phyloP scores from a whole-genome alignment of 2,113 vertebrate genomes.

The Megaceryle torquata region DNA sequence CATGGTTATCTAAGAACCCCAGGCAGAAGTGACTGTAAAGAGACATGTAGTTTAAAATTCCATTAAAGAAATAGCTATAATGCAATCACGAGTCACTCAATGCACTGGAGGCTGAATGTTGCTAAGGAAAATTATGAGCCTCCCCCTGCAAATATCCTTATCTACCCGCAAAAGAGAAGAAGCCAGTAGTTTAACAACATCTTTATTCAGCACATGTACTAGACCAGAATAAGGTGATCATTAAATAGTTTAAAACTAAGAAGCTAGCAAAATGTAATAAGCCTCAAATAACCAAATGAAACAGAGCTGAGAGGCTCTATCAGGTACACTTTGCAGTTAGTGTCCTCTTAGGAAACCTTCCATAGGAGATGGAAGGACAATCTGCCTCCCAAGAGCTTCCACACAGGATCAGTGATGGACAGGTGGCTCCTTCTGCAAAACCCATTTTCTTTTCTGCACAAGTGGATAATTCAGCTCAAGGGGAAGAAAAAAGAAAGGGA shows the following conservation, averaged over 20 bases:
- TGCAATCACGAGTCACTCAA: slow-evolving; percentile 6
- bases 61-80: slow-evolving; percentile 42
- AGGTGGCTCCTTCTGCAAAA: neutral
- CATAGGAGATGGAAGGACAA: neutral
- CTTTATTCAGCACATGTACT: neutral
- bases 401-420: neutral
- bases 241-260: slow-evolving; percentile 17
- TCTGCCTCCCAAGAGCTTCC: neutral
- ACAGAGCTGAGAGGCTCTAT: neutral
- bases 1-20: neutral
- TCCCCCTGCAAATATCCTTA: slow-evolving; percentile 17
- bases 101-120: slow-evolving; percentile 9
- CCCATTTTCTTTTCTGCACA: neutral
- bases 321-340: neutral
- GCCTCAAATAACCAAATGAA: neutral
- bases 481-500: neutral
- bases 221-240: neutral
- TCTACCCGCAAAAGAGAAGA: slow-evolving; percentile 11
- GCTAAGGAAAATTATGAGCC: slow-evolving; percentile 35
- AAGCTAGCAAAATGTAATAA: neutral
- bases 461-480: neutral
- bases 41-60: slow-evolving; percentile 32
- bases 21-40: slow-evolving; percentile 21
- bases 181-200: neutral
- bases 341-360: neutral